A percentile compares a stretch with the other conserved stretches of the same genome.
These are phyloP conservation scores for Mobula birostris DNA, from an alignment of 2,113 vertebrate genomes.

Conservation along the genomic window DNA sequence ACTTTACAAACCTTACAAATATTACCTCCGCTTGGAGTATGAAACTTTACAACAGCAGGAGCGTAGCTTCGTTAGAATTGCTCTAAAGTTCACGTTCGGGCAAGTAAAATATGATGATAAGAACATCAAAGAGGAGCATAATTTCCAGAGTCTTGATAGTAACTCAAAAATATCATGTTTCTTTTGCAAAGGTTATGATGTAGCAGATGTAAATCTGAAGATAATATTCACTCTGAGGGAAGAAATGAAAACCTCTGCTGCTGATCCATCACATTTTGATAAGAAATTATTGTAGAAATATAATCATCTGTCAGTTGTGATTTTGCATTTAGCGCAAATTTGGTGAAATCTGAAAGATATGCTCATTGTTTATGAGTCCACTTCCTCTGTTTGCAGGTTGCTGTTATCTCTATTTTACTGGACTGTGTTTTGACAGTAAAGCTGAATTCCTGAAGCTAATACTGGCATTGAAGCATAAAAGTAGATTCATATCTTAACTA, in stretches of 20 bases:
- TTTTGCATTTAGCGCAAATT: constrained; percentile 39
- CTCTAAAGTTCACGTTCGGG: neutral
- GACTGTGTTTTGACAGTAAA: constrained; percentile 44
- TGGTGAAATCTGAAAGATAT: constrained; percentile 37
- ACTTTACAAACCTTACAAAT: neutral
- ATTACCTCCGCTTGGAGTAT: constrained; percentile 1
- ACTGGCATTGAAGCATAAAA: constrained; percentile 46
- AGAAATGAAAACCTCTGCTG: constrained; percentile 5
- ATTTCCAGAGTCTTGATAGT: constrained; percentile 43
- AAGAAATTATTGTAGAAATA: neutral
- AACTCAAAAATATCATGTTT: constrained; percentile 45
- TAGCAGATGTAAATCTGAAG: constrained; percentile 33
- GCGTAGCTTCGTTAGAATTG: neutral
- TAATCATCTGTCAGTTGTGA: neutral
- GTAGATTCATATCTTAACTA: constrained; percentile 15
- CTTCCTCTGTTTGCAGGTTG: constrained; percentile 41
- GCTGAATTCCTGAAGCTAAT: constrained; percentile 49
- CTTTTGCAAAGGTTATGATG: constrained; percentile 42
- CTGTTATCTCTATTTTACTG: constrained; percentile 12
- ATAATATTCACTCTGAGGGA: neutral
- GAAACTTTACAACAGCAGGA: neutral
- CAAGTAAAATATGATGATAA: constrained; percentile 35
- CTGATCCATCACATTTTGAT: neutral
- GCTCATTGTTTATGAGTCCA: constrained; percentile 42
- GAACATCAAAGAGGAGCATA: constrained; percentile 47